Evolutionary conservation across 2,888 invertebrate genomes (phyloP).

Genomic region (Scaptomyza flava): DNA sequence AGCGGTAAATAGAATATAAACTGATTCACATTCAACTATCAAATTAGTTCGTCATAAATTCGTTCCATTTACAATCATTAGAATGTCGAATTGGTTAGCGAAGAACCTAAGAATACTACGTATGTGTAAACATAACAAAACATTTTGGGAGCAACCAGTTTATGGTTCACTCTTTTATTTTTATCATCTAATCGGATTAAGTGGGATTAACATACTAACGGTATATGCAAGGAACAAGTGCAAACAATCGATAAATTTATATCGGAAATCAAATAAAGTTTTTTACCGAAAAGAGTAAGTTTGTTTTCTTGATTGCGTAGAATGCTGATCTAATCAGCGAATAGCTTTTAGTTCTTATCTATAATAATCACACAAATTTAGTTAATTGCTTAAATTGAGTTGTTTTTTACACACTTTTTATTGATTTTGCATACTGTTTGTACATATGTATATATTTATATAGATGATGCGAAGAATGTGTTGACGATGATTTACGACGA

Average conservation of each 20-base stretch:
- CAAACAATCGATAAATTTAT: conserved; percentile 6
- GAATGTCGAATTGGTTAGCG: conserved; percentile 13
- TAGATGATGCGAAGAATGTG: conserved; percentile 4
- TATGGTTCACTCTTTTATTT: neutral
- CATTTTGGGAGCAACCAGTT: conserved; percentile 22
- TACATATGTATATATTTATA: neutral
- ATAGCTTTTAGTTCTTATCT: too few species aligned
- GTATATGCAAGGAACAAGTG: neutral
- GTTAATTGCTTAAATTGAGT: conserved; percentile 46
- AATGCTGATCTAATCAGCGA: conserved; percentile 21
- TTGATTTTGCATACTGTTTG: conserved; percentile 57
- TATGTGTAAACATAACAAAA: conserved; percentile 8
- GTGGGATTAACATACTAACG: neutral
- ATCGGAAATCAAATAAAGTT: conserved; percentile 18
- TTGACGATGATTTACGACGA: conserved; percentile 34
- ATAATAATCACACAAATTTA: conserved; percentile 29
- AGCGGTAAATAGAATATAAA: conserved; percentile 35
- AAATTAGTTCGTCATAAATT: conserved; percentile 8
- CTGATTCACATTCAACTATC: conserved; percentile 33
- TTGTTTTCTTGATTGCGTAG: conserved; percentile 15
- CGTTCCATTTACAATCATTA: conserved; percentile 34
- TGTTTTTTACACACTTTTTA: conserved; percentile 49
- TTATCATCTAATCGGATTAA: conserved; percentile 13
- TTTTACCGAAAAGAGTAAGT: conserved; percentile 11
- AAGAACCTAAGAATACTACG: conserved; percentile 18